Evolutionary conservation across 2,888 invertebrate genomes (phyloP), one percentile per base, ranked within the genome.

Genomic region (Drosophila austrosaltans): DNA sequence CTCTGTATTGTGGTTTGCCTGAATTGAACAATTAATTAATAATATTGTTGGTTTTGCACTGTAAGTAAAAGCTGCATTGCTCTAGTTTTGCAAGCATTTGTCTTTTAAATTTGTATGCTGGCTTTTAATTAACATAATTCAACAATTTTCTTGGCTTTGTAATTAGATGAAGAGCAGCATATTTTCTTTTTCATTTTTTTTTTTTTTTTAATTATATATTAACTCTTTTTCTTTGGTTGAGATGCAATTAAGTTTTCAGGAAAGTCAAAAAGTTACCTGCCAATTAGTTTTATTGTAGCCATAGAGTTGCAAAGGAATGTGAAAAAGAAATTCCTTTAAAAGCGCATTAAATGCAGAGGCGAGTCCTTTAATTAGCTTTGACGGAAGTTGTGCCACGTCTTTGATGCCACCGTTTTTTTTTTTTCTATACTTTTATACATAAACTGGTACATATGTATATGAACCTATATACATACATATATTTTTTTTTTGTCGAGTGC

Each of bases 341-440:
- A 73, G 69, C 64, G 62, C 63, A 66, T 71, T 71, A 72, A 69
- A 64, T 76, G 60, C 60, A n/a, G 61, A 22, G 48, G 66, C 68
- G 67, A 69, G 86, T 87, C 81, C 81, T 84, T 83, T 87, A 89
- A 89, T 85, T 89, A 87, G 84, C 79, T 64, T 73, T 64, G 42
- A 71, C 75, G 76, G 71, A 84, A 73, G 77, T 73, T 66, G 69
- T 61, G 64, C 67, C 57, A 44, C 62, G 59, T 30, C 64, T 53
- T 39, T 64, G 57, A 58, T 67, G 60, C 66, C 76, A 57, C 39
- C 48, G 16, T 16, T 16, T 16, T 16, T 61, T 61, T 60, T 16
- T 16, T 61, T 61, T 60, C 20, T 16, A 32, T n/a, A 36, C 53
- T 39, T 39, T 66, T 36, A 10, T 36, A 30, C 30, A 30, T 6